A percentile compares a stretch with the other conserved stretches of the same genome.
Conservation (phyloP, 1,140 invertebrate species). For the Helicorthomorpha holstii region DNA sequence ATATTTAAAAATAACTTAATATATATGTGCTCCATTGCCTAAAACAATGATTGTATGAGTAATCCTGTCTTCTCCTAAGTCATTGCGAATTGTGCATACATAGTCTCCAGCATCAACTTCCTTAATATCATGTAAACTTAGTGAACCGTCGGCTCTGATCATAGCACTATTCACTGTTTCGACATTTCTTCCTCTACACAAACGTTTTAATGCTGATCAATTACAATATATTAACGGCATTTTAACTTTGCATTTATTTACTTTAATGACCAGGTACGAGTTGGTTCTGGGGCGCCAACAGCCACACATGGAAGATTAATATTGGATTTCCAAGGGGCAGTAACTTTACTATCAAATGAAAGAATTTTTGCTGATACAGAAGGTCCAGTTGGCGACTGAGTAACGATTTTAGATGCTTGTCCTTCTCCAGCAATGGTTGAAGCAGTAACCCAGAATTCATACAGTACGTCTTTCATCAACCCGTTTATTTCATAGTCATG, state of each 20-base stretch:
- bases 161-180: conserved; percentile 36
- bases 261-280: conserved; percentile 51
- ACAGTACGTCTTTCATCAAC: conserved; percentile 56
- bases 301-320: conserved; percentile 76
- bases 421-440: conserved; percentile 21
- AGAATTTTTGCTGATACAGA: conserved; percentile 80
- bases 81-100: conserved; percentile 76
- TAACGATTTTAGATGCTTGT: conserved; percentile 7
- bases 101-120: conserved; percentile 65
- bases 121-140: conserved; percentile 42
- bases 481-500: conserved; percentile 57
- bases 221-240: background rate
- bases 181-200: background rate
- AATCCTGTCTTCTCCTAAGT: conserved; percentile 76
- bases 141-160: conserved; percentile 40
- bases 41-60: conserved; percentile 75
- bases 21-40: too few relatives aligned
- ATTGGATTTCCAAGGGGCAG: conserved; percentile 75
- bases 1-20: background rate
- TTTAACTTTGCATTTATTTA: background rate
- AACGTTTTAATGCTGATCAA: background rate
- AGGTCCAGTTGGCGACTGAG: background rate
- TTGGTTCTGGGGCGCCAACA: conserved; percentile 70
- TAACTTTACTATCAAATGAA: conserved; percentile 77
- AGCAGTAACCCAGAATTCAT: conserved; percentile 29